Conservation (phyloP, 2,113 vertebrate genomes). For the Irena cyanogastra region DNA sequence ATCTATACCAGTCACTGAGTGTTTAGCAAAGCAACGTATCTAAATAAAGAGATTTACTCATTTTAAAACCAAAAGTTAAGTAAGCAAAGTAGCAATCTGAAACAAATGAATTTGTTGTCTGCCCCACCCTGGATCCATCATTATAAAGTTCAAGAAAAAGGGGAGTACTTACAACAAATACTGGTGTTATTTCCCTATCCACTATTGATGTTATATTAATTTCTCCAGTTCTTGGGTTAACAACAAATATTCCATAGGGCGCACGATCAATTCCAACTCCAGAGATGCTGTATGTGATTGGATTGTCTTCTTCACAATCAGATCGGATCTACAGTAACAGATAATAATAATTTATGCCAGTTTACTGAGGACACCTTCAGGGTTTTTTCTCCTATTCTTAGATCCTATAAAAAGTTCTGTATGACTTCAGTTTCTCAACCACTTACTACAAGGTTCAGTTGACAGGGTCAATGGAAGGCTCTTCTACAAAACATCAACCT, state of each 20-base stretch:
- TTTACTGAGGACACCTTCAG: not conserved
- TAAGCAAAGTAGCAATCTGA: not conserved
- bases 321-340: conserved; percentile 82
- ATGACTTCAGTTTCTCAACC: not conserved
- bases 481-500: not conserved
- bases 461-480: not conserved
- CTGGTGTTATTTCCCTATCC: conserved; percentile 81
- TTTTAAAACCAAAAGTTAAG: not conserved
- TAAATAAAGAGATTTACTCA: not conserved
- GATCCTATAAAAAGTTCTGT: not conserved
- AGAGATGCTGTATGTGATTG: conserved; percentile 75
- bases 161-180: conserved; percentile 71
- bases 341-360: not conserved
- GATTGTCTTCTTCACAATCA: conserved; percentile 73
- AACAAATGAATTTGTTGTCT: not conserved
- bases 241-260: conserved; percentile 71
- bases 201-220: conserved; percentile 81
- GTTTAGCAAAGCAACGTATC: conserved; percentile 74
- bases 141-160: not conserved
- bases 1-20: conserved; percentile 61
- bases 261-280: conserved; percentile 78
- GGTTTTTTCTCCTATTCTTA: not conserved
- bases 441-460: not conserved
- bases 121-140: not conserved
- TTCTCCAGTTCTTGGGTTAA: conserved; percentile 73